Evolutionary conservation across 1,140 invertebrate species (phyloP).

Genomic region (Trachymyrmex cornetzi): DNA sequence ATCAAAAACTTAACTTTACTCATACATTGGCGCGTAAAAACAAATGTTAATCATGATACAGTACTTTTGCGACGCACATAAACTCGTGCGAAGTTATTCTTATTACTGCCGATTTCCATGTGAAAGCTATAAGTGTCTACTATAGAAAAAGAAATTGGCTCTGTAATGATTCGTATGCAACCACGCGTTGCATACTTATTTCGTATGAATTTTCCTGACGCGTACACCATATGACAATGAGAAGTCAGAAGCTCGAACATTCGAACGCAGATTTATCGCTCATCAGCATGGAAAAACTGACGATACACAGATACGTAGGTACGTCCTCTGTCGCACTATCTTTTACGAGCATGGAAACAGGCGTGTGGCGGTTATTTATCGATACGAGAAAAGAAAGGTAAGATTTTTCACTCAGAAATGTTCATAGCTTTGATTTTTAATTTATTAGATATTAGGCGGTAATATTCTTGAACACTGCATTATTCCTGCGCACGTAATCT

Average conservation of each 20-base stretch:
- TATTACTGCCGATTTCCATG: slow-evolving; percentile 10
- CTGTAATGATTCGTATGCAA: slow-evolving; percentile 10
- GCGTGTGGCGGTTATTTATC: background rate
- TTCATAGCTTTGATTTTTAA: background rate
- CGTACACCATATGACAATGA: slow-evolving; percentile 35
- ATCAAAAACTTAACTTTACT: background rate
- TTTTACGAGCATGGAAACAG: slow-evolving; percentile 7
- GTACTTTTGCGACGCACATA: background rate
- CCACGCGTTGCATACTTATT: background rate
- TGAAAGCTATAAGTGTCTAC: background rate
- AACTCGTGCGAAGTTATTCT: background rate
- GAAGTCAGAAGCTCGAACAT: slow-evolving; percentile 27
- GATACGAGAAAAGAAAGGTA: background rate
- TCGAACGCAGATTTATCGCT: slow-evolving; percentile 44
- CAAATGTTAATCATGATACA: background rate
- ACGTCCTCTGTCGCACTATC: background rate
- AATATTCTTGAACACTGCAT: background rate
- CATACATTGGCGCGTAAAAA: background rate
- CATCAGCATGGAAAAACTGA: background rate
- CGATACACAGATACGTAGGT: slow-evolving; percentile 28
- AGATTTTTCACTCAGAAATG: background rate
- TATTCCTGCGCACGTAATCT: too few relatives aligned
- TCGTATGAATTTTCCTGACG: slow-evolving; percentile 8
- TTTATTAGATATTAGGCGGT: background rate
- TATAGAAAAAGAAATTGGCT: background rate